These are phyloP conservation scores for Megaceryle maxima DNA, from an alignment of 2,113 vertebrate species.

Conservation along the genomic window DNA sequence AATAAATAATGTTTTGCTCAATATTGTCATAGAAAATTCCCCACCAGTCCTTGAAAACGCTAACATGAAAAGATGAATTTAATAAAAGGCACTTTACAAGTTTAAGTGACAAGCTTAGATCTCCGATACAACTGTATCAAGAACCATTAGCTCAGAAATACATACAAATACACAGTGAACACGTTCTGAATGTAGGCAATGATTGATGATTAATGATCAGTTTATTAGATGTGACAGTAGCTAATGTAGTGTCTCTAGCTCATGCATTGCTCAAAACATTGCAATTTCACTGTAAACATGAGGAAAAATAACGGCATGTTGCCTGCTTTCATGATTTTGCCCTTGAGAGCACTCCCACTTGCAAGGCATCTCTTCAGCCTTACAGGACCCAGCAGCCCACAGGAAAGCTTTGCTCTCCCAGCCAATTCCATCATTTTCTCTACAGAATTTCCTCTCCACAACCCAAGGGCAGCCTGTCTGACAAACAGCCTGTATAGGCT, in stretches of 20 bases:
- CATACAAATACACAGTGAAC: neutral
- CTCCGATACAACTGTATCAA: neutral
- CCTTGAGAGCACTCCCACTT: neutral
- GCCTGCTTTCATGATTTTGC: neutral
- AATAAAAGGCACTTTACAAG: neutral
- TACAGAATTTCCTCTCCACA: neutral
- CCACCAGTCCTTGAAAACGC: neutral
- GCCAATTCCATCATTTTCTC: neutral
- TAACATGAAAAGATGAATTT: neutral
- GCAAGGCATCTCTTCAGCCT: neutral
- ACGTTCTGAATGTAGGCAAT: neutral
- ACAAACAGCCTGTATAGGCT: neutral
- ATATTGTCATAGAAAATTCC: neutral
- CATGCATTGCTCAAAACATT: neutral
- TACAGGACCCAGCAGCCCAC: neutral
- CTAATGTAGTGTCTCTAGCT: neutral
- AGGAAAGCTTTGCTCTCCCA: neutral
- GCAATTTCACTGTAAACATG: neutral
- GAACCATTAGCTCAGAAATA: neutral
- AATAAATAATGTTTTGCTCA: neutral
- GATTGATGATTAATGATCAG: constrained; percentile 8
- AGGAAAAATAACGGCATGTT: neutral
- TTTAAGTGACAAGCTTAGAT: neutral
- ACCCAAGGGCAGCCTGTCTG: neutral
- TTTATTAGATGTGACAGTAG: neutral